Conservation (phyloP, 2,888 invertebrate species). For the Stenolophus ochropezus region DNA sequence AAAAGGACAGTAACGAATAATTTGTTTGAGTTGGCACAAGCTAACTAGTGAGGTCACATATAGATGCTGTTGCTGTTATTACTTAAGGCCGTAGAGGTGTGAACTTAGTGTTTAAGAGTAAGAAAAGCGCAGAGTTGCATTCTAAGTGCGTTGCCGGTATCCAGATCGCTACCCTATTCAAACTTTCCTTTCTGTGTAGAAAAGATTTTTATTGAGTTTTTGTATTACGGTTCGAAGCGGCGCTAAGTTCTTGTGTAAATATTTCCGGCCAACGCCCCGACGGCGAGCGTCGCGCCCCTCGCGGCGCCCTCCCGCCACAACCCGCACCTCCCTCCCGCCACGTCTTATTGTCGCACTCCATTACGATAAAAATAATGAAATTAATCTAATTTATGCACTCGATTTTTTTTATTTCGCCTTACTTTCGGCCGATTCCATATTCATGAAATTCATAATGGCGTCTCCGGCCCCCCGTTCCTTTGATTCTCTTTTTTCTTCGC, state of each 20-base stretch:
- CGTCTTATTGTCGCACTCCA: slow-evolving; percentile 60
- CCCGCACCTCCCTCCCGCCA: slow-evolving; percentile 2
- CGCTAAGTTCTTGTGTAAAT: slow-evolving; percentile 65
- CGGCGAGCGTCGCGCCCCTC: slow-evolving; percentile 59
- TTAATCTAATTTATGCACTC: slow-evolving; percentile 61
- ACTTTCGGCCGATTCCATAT: slow-evolving; percentile 58
- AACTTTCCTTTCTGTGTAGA: slow-evolving; percentile 20
- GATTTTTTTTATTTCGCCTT: slow-evolving; percentile 59
- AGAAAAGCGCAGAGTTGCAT: too few species aligned
- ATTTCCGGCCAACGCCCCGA: slow-evolving; percentile 65
- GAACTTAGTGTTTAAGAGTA: too few species aligned
- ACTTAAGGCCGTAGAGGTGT: too few species aligned
- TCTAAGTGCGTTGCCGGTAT: neutral
- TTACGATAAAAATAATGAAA: slow-evolving; percentile 61
- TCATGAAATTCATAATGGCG: slow-evolving; percentile 60
- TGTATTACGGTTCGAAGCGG: slow-evolving; percentile 52
- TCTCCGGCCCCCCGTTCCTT: slow-evolving; percentile 8
- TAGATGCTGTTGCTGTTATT: too few species aligned
- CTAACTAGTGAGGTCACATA: too few species aligned
- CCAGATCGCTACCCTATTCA: neutral
- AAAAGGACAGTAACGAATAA: too few species aligned
- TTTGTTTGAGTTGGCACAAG: too few species aligned
- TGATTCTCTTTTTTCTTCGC: slow-evolving; percentile 46
- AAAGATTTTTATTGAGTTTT: slow-evolving; percentile 57
- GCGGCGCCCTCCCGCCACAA: slow-evolving; percentile 53